Percentiles rank a stretch among this genome's conserved stretches.
Evolutionary conservation across 1,140 invertebrate species (phyloP).

Genomic region (Psilanteris sp.): DNA sequence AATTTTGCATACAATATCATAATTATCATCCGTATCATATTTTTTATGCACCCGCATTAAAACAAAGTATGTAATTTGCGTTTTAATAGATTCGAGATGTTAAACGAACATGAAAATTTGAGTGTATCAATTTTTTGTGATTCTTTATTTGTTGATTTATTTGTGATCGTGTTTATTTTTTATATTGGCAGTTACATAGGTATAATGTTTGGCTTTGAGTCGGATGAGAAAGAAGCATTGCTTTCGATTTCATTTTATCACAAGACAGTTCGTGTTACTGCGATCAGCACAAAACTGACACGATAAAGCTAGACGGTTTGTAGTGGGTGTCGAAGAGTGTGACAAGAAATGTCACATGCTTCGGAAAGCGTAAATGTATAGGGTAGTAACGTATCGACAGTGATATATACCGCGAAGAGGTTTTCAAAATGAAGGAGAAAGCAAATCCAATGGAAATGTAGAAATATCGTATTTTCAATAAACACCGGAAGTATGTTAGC

Average conservation of each 20-base stretch:
- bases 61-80: too few species aligned
- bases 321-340: slow-evolving; percentile 68
- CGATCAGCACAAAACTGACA: slow-evolving; percentile 57
- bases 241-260: slow-evolving; percentile 70
- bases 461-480: slow-evolving; percentile 23
- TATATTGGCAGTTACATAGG: slow-evolving; percentile 14
- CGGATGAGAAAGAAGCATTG: slow-evolving; percentile 40
- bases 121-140: too few species aligned
- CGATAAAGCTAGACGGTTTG: slow-evolving; percentile 61
- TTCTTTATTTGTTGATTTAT: too few species aligned
- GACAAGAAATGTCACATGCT: slow-evolving; percentile 77
- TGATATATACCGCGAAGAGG: slow-evolving; percentile 59
- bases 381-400: slow-evolving; percentile 49
- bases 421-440: slow-evolving; percentile 52
- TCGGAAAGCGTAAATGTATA: slow-evolving; percentile 69
- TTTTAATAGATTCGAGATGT: too few species aligned
- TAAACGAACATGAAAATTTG: too few species aligned
- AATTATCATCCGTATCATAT: too few species aligned
- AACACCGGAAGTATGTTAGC: slow-evolving; percentile 27
- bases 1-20: too few species aligned
- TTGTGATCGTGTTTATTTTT: too few species aligned
- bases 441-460: slow-evolving; percentile 17
- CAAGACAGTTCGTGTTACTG: slow-evolving; percentile 68
- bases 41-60: too few species aligned
- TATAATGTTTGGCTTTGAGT: slow-evolving; percentile 25